phyloP scores from a whole-genome alignment of 2,888 invertebrate species.

The Calliphora vomitoria region DNA sequence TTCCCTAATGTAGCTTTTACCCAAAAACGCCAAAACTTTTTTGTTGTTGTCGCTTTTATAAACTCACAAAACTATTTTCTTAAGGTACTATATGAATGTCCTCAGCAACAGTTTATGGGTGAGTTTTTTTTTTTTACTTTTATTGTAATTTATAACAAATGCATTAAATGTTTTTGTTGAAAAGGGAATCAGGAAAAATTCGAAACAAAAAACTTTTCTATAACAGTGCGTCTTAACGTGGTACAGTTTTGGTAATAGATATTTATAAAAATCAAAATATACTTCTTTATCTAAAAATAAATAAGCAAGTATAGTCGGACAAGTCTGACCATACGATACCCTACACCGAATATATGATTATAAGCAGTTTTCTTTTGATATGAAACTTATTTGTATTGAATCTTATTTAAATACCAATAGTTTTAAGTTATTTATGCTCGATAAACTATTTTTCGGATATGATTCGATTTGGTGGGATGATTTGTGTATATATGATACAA shows the following conservation, averaged over 20 bases:
- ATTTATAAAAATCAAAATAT: too few relatives aligned
- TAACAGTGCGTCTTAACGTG: constrained; percentile 21
- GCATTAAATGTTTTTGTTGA: constrained; percentile 26
- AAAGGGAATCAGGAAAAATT: constrained; percentile 16
- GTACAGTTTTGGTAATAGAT: background rate
- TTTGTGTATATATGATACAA: too few relatives aligned
- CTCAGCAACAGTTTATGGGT: constrained; percentile 68
- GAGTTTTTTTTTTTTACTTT: constrained; percentile 1
- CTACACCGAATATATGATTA: too few relatives aligned
- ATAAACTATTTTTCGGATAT: too few relatives aligned
- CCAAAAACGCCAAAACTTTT: constrained; percentile 49
- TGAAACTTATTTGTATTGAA: too few relatives aligned
- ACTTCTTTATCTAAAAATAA: too few relatives aligned
- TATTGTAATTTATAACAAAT: constrained; percentile 53
- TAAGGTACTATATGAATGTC: constrained; percentile 56
- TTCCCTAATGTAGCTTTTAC: constrained; percentile 61
- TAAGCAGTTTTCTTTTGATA: too few relatives aligned
- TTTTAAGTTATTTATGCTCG: too few relatives aligned
- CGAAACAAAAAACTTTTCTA: constrained; percentile 20
- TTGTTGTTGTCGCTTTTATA: constrained; percentile 49
- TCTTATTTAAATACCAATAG: too few relatives aligned
- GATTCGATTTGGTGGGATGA: too few relatives aligned
- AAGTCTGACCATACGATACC: too few relatives aligned
- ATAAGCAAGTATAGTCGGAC: too few relatives aligned
- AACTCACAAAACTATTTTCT: constrained; percentile 62